These are phyloP conservation scores for Gymnoscopelus microlampas DNA, from an alignment of 2,797 vertebrate species.

Conservation along the genomic window DNA sequence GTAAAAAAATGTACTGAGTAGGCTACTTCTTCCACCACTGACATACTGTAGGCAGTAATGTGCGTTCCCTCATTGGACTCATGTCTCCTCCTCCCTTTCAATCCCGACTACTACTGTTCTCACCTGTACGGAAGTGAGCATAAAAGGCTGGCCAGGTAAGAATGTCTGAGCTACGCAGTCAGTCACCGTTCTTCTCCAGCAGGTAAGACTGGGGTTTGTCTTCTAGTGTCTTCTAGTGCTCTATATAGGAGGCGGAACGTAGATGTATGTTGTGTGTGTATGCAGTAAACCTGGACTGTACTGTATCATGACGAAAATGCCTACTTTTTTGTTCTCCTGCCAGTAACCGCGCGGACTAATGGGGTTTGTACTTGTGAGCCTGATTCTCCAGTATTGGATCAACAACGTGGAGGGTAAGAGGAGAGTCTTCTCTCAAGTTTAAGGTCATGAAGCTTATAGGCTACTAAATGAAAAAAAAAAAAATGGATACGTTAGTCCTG, in stretches of 20 bases:
- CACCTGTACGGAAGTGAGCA: slow-evolving; percentile 93
- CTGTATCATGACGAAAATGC: slow-evolving; percentile 53
- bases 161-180: slow-evolving; percentile 38
- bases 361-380: slow-evolving; percentile 93
- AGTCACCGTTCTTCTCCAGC: slow-evolving; percentile 40
- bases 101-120: slow-evolving; percentile 63
- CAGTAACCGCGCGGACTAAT: slow-evolving; percentile 92
- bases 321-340: slow-evolving; percentile 75
- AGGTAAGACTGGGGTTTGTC: slow-evolving; percentile 62
- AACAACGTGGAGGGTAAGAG: slow-evolving; percentile 90
- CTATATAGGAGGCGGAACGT: too few species aligned
- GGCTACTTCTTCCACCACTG: too few species aligned
- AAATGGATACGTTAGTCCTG: too few species aligned
- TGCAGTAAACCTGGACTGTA: too few species aligned
- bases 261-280: too few species aligned
- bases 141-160: slow-evolving; percentile 77
- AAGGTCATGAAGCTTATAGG: slow-evolving; percentile 34
- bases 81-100: neutral
- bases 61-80: too few species aligned
- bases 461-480: too few species aligned
- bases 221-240: neutral
- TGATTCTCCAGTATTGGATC: slow-evolving; percentile 90
- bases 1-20: too few species aligned
- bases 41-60: too few species aligned
- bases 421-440: slow-evolving; percentile 4